A percentile compares a stretch with the other conserved stretches of the same genome.
Conservation (phyloP, 92 coral and sea anemone species). For the Epizoanthus scotinus region DNA sequence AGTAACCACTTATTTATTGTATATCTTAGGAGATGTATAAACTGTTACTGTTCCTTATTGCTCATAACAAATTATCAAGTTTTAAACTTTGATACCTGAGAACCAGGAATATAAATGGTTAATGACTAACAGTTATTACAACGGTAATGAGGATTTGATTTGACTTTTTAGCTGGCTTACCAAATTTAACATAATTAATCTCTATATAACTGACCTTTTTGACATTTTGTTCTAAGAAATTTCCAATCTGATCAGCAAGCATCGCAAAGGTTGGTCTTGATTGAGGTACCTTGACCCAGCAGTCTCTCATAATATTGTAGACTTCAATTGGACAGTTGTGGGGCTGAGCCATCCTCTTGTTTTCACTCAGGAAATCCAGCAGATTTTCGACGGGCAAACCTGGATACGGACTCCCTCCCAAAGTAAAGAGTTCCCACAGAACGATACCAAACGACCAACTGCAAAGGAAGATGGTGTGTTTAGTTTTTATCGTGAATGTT, state of each 20-base stretch:
- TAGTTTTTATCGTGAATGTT: background rate
- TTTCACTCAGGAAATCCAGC: slow-evolving; percentile 49
- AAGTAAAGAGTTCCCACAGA: slow-evolving; percentile 54
- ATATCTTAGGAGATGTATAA: no score
- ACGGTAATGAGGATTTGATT: no score
- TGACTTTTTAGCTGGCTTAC: no score
- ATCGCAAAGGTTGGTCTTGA: slow-evolving; percentile 47
- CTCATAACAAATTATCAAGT: no score
- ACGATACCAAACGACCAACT: slow-evolving; percentile 61
- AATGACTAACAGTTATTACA: no score
- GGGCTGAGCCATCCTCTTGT: slow-evolving; percentile 59
- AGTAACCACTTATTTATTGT: no score
- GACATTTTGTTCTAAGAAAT: slow-evolving; percentile 49
- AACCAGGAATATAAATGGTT: no score
- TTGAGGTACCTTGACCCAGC: slow-evolving; percentile 46
- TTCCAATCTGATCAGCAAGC: slow-evolving; percentile 50
- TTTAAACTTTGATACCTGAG: no score
- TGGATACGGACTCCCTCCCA: slow-evolving; percentile 59
- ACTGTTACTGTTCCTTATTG: no score
- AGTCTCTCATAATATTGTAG: slow-evolving; percentile 53
- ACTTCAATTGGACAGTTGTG: slow-evolving; percentile 51
- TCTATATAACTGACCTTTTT: slow-evolving; percentile 28
- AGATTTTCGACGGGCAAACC: slow-evolving; percentile 51
- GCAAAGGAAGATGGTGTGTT: background rate
- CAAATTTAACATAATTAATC: no score